Evolutionary conservation across 2,888 invertebrate species (phyloP).

Genomic region (Embidobia sp.): DNA sequence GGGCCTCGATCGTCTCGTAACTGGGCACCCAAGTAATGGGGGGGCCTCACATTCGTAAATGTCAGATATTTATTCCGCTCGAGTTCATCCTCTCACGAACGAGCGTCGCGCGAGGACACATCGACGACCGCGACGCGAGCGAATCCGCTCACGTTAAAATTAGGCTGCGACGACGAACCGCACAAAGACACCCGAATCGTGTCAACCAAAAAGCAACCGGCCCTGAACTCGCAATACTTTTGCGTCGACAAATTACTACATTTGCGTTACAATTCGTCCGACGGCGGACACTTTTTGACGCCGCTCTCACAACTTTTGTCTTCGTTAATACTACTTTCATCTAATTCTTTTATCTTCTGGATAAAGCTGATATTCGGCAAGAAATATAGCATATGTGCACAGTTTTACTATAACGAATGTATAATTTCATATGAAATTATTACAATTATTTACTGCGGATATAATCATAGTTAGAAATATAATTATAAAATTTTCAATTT

Average conservation of each 20-base stretch:
- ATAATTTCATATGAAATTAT: too few relatives aligned
- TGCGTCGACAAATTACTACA: conserved; percentile 38
- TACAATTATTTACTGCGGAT: too few relatives aligned
- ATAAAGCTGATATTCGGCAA: too few relatives aligned
- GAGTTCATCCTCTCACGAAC: conserved; percentile 61
- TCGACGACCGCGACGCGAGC: conserved; percentile 31
- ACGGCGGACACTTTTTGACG: too few relatives aligned
- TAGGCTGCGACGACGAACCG: conserved; percentile 49
- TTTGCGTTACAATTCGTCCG: conserved; percentile 30
- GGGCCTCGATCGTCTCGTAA: too few relatives aligned
- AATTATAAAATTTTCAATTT: too few relatives aligned
- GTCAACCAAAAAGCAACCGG: conserved; percentile 36
- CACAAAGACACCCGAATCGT: conserved; percentile 51
- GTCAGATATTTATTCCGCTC: conserved; percentile 65
- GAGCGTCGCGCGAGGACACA: conserved; percentile 36
- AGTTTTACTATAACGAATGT: too few relatives aligned
- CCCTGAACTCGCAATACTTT: conserved; percentile 32
- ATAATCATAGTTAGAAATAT: too few relatives aligned
- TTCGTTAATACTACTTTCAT: too few relatives aligned
- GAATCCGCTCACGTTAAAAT: conserved; percentile 47
- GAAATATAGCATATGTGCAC: too few relatives aligned
- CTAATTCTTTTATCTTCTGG: too few relatives aligned
- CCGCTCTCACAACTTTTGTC: conserved; percentile 13
- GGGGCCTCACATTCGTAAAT: conserved; percentile 57
- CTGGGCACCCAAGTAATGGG: conserved; percentile 12